Evolutionary conservation across 2,888 invertebrate species (phyloP), one percentile per base, ranked within the genome.

Genomic region (Hirtodrosophila duncani): DNA sequence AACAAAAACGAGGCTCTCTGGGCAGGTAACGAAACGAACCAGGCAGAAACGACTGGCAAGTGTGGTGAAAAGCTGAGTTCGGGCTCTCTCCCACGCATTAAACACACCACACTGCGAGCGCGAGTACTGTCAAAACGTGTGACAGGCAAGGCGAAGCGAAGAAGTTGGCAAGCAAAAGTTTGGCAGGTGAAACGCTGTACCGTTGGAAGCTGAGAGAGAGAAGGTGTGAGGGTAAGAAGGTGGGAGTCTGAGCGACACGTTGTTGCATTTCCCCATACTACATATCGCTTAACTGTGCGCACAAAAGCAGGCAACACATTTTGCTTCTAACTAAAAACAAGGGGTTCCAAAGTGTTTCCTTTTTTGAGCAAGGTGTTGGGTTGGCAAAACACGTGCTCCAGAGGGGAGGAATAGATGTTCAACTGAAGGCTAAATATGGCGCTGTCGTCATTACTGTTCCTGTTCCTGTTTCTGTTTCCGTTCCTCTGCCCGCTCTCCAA

Each of bases 191-290:
- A 68, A 31, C 52, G 16, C n/a, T 13, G 20, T 20, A 27, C 17
- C 34, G 42, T 27, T 56, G 75, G 79, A 71, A 41, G 70, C 79
- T 71, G 78, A 43, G 57, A 8, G 3, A 9, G 21, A 36, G 11
- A 13, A 11, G 7, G n/a, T 31, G 7, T n/a, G 21, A 8, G 18
- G 29, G 44, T 29, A 16, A 29, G 38, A 4, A 26, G 48, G 61
- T 51, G 62, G 65, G 70, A 63, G 78, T 63, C 61, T 45, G 44
- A 69, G 57, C 62, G 75, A 67, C 75, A 75, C 81, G 81, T 75
- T 75, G 75, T 75, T 75, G 75, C 75, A 75, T 81, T 72, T 65
- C 65, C 55, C 64, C 58, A 49, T 63, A 55, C 41, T 27, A 27
- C 27, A 59, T 23, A 46, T 27, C 23, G 16, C 7, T 30, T 3